These are phyloP conservation scores for Limonius californicus DNA, from an alignment of 1,140 invertebrate species.

Conservation along the genomic window DNA sequence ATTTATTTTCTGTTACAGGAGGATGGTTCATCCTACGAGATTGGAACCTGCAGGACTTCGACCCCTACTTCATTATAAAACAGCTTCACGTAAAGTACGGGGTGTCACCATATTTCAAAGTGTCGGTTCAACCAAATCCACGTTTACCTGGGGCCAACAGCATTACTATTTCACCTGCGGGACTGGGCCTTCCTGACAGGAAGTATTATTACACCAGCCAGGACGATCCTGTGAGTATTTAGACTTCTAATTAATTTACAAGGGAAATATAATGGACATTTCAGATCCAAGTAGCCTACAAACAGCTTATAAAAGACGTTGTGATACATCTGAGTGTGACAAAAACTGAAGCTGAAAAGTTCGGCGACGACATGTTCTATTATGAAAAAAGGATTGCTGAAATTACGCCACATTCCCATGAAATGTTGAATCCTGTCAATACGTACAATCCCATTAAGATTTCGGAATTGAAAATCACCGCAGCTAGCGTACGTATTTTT, in stretches of 20 bases:
- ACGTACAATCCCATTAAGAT: constrained; percentile 47
- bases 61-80: constrained; percentile 44
- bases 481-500: not conserved
- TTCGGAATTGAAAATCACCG: constrained; percentile 42
- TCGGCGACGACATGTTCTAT: constrained; percentile 56
- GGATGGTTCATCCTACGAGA: constrained; percentile 52
- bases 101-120: constrained; percentile 51
- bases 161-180: constrained; percentile 52
- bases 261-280: constrained; percentile 13
- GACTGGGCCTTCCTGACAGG: constrained; percentile 53
- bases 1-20: constrained; percentile 46
- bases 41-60: constrained; percentile 49
- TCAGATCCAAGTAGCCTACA: constrained; percentile 54
- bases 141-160: constrained; percentile 45
- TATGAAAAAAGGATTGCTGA: constrained; percentile 61
- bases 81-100: constrained; percentile 49
- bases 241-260: not conserved
- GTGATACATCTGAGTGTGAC: constrained; percentile 50
- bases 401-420: constrained; percentile 47
- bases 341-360: constrained; percentile 49
- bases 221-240: constrained; percentile 41
- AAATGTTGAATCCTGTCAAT: constrained; percentile 44
- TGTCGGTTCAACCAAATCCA: constrained; percentile 52
- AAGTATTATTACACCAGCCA: constrained; percentile 52
- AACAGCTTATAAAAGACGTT: constrained; percentile 55